These are phyloP conservation scores for Asbolus verrucosus DNA, from an alignment of 1,140 invertebrate species.

Conservation along the genomic window DNA sequence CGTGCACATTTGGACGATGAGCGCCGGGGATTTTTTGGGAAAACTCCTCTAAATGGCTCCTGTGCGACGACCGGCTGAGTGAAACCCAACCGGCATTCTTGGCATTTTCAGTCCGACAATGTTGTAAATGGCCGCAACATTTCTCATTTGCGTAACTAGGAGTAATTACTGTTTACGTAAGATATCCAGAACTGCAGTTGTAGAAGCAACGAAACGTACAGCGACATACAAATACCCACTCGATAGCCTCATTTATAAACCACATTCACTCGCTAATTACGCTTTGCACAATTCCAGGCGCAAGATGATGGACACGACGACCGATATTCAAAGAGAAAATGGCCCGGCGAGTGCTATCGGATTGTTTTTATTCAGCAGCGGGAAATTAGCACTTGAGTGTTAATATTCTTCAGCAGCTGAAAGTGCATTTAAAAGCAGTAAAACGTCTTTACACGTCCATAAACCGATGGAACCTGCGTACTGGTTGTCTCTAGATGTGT, in stretches of 20 bases:
- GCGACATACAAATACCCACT: constrained; percentile 51
- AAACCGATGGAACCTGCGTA: no score
- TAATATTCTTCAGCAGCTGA: constrained; percentile 19
- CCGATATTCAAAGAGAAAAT: no score
- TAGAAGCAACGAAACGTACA: constrained; percentile 7
- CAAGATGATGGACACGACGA: constrained; percentile 25
- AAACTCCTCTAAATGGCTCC: neutral
- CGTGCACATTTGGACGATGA: neutral
- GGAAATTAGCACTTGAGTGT: constrained; percentile 39
- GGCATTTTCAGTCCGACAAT: constrained; percentile 15
- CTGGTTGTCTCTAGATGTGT: no score
- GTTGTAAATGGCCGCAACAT: constrained; percentile 33
- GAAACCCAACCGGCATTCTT: constrained; percentile 30
- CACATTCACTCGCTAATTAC: constrained; percentile 55
- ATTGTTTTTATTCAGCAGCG: constrained; percentile 10
- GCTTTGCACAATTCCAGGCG: constrained; percentile 49
- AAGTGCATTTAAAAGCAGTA: constrained; percentile 39
- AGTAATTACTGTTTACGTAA: constrained; percentile 47
- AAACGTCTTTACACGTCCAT: constrained; percentile 38
- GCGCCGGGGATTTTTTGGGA: neutral
- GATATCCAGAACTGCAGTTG: constrained; percentile 34
- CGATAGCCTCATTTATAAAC: constrained; percentile 57
- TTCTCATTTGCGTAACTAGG: constrained; percentile 45
- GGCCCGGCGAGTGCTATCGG: constrained; percentile 5
- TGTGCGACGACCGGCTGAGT: neutral